Evolutionary conservation across 2,888 invertebrate species (phyloP).

Genomic region (Sarcophaga subvicina): DNA sequence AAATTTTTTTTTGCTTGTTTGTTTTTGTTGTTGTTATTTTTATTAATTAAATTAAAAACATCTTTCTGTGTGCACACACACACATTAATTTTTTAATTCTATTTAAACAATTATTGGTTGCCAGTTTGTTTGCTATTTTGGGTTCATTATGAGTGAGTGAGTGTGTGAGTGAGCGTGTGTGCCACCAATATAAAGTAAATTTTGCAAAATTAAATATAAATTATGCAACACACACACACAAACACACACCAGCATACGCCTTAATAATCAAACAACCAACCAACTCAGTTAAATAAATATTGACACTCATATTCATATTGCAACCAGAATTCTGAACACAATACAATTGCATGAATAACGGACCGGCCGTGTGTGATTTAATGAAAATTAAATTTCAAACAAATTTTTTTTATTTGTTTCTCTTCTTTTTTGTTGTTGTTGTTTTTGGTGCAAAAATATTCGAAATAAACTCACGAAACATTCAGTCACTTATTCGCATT

Average conservation of each 20-base stretch:
- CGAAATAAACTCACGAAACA: neutral
- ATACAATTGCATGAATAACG: no score
- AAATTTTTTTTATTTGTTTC: constrained; percentile 59
- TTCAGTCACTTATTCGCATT: constrained; percentile 1
- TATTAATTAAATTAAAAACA: constrained; percentile 62
- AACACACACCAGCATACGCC: neutral
- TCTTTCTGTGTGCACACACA: no score
- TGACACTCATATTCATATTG: constrained; percentile 44
- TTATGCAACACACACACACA: constrained; percentile 31
- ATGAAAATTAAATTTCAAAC: constrained; percentile 70
- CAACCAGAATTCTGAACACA: no score
- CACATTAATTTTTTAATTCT: constrained; percentile 67
- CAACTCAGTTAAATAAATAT: constrained; percentile 63
- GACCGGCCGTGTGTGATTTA: constrained; percentile 62
- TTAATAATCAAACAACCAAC: neutral
- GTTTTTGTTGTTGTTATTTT: constrained; percentile 36
- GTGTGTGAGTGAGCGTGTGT: neutral
- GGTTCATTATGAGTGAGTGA: constrained; percentile 12
- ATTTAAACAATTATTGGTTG: constrained; percentile 50
- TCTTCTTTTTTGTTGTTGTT: neutral
- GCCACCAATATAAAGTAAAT: constrained; percentile 53
- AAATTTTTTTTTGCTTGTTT: neutral
- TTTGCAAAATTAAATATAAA: constrained; percentile 40
- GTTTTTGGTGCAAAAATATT: neutral
- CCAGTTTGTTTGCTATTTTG: neutral